Evolutionary conservation across 2,113 vertebrate species (phyloP).

Genomic region (Meleagris gallopavo): DNA sequence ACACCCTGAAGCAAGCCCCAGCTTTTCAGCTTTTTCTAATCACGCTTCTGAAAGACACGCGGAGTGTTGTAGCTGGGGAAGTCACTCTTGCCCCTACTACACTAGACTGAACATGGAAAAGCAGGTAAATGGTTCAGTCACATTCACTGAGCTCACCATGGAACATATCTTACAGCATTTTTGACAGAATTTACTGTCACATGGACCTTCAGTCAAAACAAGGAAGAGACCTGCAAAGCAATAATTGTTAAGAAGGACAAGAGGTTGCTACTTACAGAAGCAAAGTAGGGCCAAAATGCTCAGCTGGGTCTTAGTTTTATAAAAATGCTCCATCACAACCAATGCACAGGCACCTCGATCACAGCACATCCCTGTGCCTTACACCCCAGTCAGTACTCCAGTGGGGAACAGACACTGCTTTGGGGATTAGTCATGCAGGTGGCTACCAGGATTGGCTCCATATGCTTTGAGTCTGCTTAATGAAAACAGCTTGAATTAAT

Average conservation of each 20-base stretch:
- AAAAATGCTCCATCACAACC: neutral
- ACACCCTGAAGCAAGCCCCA: slow-evolving; percentile 54
- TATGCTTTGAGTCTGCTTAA: neutral
- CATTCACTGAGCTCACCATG: neutral
- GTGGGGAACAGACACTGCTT: neutral
- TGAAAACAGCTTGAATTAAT: slow-evolving; percentile 7
- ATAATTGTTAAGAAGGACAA: neutral
- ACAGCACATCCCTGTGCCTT: neutral
- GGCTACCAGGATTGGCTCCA: neutral
- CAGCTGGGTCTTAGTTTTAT: neutral
- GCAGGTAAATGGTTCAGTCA: neutral
- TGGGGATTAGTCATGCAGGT: neutral
- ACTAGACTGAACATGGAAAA: neutral
- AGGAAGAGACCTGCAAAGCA: neutral
- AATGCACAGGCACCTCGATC: neutral
- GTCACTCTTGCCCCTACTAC: neutral
- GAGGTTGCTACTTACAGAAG: neutral
- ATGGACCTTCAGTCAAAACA: neutral
- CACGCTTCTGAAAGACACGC: slow-evolving; percentile 28
- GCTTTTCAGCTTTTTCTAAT: slow-evolving; percentile 61
- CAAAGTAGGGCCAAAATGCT: neutral
- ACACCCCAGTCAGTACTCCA: neutral
- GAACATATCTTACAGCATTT: neutral
- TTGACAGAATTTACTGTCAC: neutral
- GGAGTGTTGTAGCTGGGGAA: neutral